Conservation (phyloP, 2,888 invertebrate species). For the Latrodectus hesperus region DNA sequence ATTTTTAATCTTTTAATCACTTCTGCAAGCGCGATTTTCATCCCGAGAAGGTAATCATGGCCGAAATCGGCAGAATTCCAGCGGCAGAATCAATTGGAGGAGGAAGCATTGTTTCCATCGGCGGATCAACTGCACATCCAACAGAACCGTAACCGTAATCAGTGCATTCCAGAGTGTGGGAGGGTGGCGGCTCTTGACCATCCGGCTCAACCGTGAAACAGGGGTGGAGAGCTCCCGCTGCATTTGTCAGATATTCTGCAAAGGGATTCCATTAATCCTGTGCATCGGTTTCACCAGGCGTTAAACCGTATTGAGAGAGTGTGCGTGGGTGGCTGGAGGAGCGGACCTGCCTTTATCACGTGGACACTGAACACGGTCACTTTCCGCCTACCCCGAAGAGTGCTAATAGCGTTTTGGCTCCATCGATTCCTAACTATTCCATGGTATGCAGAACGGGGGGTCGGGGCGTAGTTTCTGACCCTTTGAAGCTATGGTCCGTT, state of each 20-base stretch:
- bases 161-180: conserved; percentile 6
- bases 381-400: conserved; percentile 25
- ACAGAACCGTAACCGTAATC: neutral
- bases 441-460: neutral
- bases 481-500: conserved; percentile 1
- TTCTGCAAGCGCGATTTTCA: too few relatives aligned
- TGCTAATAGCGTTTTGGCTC: conserved; percentile 35
- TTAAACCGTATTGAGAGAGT: conserved; percentile 51
- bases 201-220: conserved; percentile 16
- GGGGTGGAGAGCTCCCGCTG: neutral
- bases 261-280: conserved; percentile 51
- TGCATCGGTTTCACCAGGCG: conserved; percentile 41
- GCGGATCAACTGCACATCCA: neutral
- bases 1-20: too few relatives aligned
- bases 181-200: conserved; percentile 15
- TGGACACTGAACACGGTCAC: conserved; percentile 38
- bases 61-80: too few relatives aligned
- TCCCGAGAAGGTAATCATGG: too few relatives aligned
- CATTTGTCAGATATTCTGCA: conserved; percentile 45
- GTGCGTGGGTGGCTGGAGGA: neutral
- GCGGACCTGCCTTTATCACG: conserved; percentile 26
- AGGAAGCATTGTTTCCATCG: neutral
- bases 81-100: too few relatives aligned
- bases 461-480: neutral
- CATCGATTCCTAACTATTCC: conserved; percentile 7